These are phyloP conservation scores for Notechis scutatus DNA, from an alignment of 2,113 vertebrate species.

Conservation along the genomic window DNA sequence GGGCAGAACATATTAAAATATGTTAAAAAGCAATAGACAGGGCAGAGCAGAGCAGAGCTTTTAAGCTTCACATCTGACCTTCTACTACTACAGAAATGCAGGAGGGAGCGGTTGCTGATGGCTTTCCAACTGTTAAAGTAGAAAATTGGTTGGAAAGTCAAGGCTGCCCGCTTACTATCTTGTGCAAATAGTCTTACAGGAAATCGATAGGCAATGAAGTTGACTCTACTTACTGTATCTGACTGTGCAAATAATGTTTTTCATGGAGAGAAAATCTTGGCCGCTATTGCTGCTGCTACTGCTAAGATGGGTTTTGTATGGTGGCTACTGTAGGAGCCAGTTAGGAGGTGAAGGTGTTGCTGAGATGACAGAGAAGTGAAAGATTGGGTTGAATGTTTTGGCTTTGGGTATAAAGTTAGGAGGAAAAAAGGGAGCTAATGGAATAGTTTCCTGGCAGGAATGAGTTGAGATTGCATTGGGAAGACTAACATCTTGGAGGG, in stretches of 20 bases:
- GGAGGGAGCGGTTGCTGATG: neutral
- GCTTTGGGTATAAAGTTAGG: neutral
- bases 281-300: neutral
- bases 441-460: neutral
- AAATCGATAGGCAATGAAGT: neutral
- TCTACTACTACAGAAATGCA: neutral
- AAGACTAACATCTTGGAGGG: neutral
- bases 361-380: neutral
- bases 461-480: neutral
- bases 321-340: neutral
- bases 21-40: neutral
- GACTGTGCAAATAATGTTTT: too few relatives aligned
- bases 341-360: neutral
- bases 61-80: neutral
- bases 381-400: neutral
- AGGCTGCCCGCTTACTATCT: neutral
- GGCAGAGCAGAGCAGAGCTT: neutral
- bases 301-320: neutral
- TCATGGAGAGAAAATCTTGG: neutral
- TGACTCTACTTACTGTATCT: neutral
- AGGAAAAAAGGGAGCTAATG: neutral
- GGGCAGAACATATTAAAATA: neutral
- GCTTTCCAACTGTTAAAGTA: conserved; percentile 5
- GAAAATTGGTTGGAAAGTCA: neutral
- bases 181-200: neutral